Percentiles rank a stretch among this genome's conserved stretches.
These are phyloP conservation scores for Athalia cordata DNA, from an alignment of 2,888 invertebrate genomes.

Conservation along the genomic window DNA sequence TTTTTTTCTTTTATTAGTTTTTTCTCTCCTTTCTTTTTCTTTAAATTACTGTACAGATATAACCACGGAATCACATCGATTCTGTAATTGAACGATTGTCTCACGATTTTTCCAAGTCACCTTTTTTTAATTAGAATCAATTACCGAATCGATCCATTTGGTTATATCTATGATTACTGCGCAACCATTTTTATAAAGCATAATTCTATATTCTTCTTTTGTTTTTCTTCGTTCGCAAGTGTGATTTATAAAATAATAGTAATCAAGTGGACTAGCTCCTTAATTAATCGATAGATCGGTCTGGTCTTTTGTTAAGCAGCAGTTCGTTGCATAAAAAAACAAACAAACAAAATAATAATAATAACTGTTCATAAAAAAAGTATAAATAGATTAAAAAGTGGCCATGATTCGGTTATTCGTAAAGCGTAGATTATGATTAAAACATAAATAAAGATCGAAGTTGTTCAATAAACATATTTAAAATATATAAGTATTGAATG, in stretches of 20 bases:
- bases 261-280: constrained; percentile 24
- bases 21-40: constrained; percentile 28
- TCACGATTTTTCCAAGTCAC: constrained; percentile 7
- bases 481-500: neutral
- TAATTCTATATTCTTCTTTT: neutral
- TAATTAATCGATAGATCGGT: neutral
- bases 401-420: constrained; percentile 4
- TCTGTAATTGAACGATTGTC: constrained; percentile 8
- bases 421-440: neutral
- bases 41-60: constrained; percentile 17
- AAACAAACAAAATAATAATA: neutral
- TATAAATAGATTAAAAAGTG: neutral
- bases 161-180: constrained; percentile 21
- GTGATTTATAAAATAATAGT: constrained; percentile 18
- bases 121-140: neutral
- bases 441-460: neutral
- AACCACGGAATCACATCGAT: constrained; percentile 12
- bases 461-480: neutral
- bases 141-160: constrained; percentile 18
- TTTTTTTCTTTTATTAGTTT: neutral
- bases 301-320: neutral
- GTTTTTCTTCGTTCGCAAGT: neutral
- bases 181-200: constrained; percentile 16
- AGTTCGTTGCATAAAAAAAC: neutral
- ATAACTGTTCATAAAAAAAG: neutral